Evolutionary conservation across 2,888 invertebrate species (phyloP).

Genomic region (Drosophila demipolita): DNA sequence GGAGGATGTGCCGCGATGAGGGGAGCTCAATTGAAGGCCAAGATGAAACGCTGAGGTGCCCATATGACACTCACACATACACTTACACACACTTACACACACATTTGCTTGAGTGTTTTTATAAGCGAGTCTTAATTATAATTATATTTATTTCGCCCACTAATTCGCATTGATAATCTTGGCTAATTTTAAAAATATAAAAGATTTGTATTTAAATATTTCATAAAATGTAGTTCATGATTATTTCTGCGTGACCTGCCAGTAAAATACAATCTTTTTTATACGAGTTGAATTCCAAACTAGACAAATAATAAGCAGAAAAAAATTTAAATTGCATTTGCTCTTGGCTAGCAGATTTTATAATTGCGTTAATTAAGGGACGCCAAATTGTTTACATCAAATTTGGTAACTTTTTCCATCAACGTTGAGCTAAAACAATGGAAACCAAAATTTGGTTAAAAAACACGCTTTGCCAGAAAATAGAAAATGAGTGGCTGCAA

Average conservation of each 20-base stretch:
- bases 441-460: not conserved
- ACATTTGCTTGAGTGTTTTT: too few relatives aligned
- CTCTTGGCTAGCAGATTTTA: not conserved
- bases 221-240: not conserved
- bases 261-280: not conserved
- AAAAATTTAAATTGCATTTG: not conserved
- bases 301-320: not conserved
- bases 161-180: not conserved
- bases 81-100: not conserved
- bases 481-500: not conserved
- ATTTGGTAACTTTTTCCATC: not conserved
- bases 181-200: not conserved
- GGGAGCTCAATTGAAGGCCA: constrained; percentile 39
- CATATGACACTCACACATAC: not conserved
- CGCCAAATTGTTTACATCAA: not conserved
- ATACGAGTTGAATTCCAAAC: not conserved
- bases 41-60: constrained; percentile 7
- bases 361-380: not conserved
- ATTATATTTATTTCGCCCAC: not conserved
- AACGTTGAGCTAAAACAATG: not conserved
- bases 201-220: not conserved
- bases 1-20: not conserved
- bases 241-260: not conserved
- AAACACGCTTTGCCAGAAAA: not conserved
- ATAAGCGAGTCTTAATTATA: not conserved